A percentile compares a stretch with the other conserved stretches of the same genome.
These are phyloP conservation scores for Steinernema feltiae DNA, from an alignment of 1,140 invertebrate genomes.

Conservation along the genomic window DNA sequence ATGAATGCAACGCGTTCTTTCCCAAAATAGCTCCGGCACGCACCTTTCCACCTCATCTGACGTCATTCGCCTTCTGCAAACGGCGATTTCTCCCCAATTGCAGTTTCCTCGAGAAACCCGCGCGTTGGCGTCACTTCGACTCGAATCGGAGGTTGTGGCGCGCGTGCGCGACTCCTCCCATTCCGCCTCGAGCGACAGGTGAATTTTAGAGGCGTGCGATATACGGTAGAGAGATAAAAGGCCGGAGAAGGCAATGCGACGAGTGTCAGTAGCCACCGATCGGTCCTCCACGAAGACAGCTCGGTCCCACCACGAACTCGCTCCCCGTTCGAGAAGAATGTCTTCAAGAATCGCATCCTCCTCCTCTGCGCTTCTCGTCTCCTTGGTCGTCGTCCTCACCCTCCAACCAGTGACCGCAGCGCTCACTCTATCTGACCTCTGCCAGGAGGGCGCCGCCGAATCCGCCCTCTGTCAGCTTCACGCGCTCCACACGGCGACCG, in stretches of 20 bases:
- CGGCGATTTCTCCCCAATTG: background rate
- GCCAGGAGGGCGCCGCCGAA: background rate
- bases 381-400: background rate
- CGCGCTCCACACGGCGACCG: background rate
- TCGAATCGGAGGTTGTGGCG: background rate
- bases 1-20: background rate
- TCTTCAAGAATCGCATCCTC: background rate
- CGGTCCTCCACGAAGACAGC: background rate
- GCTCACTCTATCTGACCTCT: background rate
- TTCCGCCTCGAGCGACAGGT: background rate
- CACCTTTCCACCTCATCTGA: background rate
- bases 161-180: background rate
- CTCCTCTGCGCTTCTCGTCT: background rate
- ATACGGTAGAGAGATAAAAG: background rate
- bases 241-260: background rate
- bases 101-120: background rate
- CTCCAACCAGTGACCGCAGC: background rate
- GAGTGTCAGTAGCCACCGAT: constrained; percentile 1
- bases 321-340: background rate
- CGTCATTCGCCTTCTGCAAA: background rate
- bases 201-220: background rate
- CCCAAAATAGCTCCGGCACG: background rate
- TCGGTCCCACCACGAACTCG: background rate
- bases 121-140: background rate
- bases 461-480: background rate